These are phyloP conservation scores for Theodoxus fluviatilis DNA, from an alignment of 2,888 invertebrate genomes.

Conservation along the genomic window DNA sequence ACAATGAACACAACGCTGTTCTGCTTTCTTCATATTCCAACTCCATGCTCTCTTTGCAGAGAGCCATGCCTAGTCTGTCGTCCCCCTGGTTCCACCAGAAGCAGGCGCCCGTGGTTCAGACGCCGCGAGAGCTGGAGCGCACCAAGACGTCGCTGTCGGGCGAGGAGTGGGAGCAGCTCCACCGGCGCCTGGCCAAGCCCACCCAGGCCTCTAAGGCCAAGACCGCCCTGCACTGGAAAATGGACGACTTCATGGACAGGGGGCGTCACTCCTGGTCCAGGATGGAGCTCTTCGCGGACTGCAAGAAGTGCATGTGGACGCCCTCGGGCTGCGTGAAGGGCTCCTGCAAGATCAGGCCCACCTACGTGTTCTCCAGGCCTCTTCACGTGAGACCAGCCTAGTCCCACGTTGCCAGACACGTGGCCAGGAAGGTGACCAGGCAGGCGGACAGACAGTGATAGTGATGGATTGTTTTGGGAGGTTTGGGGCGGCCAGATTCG, in stretches of 20 bases:
- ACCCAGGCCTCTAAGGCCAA: slow-evolving; percentile 47
- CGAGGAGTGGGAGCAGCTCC: slow-evolving; percentile 43
- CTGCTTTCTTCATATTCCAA: too few species aligned
- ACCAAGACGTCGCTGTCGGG: slow-evolving; percentile 43
- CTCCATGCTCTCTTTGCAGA: too few species aligned
- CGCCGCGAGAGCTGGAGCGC: slow-evolving; percentile 32
- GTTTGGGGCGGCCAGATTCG: too few species aligned
- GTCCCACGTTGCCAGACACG: too few species aligned
- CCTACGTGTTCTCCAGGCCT: too few species aligned
- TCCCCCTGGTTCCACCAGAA: slow-evolving; percentile 52
- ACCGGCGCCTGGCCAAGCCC: slow-evolving; percentile 41
- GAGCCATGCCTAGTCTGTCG: slow-evolving; percentile 46
- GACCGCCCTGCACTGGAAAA: slow-evolving; percentile 44
- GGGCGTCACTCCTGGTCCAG: slow-evolving; percentile 53
- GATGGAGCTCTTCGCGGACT: slow-evolving; percentile 54
- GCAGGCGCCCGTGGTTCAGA: slow-evolving; percentile 39
- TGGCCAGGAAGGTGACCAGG: too few species aligned
- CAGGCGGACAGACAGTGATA: too few species aligned
- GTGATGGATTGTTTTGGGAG: too few species aligned
- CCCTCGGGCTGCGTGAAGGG: slow-evolving; percentile 39
- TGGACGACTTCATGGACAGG: slow-evolving; percentile 45
- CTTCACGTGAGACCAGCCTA: too few species aligned
- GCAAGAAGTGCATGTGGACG: slow-evolving; percentile 55
- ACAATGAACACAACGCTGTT: too few species aligned
- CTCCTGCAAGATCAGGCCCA: slow-evolving; percentile 45